phyloP scores from a whole-genome alignment of 2,113 vertebrate genomes.

The Aptenodytes patagonicus region DNA sequence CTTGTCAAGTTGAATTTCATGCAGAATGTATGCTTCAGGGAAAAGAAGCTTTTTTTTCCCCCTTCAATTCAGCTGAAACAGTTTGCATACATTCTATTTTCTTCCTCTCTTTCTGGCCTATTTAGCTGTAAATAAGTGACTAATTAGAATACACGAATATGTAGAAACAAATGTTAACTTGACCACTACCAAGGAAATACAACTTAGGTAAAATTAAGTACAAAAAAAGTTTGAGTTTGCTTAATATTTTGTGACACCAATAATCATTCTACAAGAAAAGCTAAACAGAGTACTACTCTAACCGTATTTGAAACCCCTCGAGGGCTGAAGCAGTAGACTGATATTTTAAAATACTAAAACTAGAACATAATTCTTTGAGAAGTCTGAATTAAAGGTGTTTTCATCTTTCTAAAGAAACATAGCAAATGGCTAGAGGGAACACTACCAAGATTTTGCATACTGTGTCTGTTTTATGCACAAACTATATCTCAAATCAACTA shows the following conservation, averaged over 20 bases:
- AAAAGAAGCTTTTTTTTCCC: background rate
- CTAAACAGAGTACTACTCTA: background rate
- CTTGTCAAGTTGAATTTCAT: slow-evolving; percentile 68
- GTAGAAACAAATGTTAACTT: background rate
- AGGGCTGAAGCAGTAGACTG: background rate
- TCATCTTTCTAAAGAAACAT: background rate
- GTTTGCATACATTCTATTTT: slow-evolving; percentile 14
- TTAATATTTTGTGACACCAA: background rate
- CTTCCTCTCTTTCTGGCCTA: background rate
- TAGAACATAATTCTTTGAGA: slow-evolving; percentile 16
- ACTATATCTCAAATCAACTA: background rate
- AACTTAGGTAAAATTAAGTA: background rate
- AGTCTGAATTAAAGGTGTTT: slow-evolving; percentile 46
- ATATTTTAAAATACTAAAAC: slow-evolving; percentile 31
- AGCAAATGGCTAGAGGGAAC: slow-evolving; percentile 22
- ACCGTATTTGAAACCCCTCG: background rate
- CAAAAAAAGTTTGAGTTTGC: background rate
- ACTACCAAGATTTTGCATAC: background rate
- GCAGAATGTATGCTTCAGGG: slow-evolving; percentile 42
- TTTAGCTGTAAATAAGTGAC: background rate
- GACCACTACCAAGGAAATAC: background rate
- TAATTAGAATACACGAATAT: background rate
- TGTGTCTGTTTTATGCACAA: background rate
- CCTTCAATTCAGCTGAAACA: slow-evolving; percentile 26
- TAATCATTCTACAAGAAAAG: background rate